Conservation (phyloP, 2,888 invertebrate species). For the Pinctada fucata region DNA sequence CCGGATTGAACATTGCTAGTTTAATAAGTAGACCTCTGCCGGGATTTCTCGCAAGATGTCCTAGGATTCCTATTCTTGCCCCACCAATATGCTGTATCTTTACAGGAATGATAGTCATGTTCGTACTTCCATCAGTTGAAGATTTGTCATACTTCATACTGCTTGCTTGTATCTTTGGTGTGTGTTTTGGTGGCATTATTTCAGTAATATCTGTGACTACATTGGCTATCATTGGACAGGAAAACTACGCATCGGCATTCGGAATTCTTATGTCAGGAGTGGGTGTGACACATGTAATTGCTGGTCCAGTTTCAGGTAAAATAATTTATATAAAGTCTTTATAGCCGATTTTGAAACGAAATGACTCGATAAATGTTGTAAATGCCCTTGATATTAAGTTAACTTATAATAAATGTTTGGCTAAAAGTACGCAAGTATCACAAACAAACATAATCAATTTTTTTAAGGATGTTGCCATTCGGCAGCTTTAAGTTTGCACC, state of each 20-base stretch:
- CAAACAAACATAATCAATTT: too few species aligned
- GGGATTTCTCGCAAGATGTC: conserved; percentile 23
- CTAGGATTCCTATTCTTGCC: conserved; percentile 23
- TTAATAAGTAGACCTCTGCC: conserved; percentile 26
- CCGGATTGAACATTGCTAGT: conserved; percentile 18
- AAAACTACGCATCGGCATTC: conserved; percentile 25
- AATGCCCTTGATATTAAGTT: too few species aligned
- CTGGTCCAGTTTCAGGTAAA: conserved; percentile 32
- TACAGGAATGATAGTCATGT: conserved; percentile 3
- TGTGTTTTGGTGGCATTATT: conserved; percentile 23
- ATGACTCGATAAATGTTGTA: too few species aligned
- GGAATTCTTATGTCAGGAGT: conserved; percentile 18
- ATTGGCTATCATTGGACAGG: conserved; percentile 26
- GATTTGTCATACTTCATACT: background rate
- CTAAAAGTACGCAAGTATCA: too few species aligned
- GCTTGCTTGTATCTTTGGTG: conserved; percentile 14
- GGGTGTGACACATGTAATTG: conserved; percentile 17
- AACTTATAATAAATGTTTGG: too few species aligned
- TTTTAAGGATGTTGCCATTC: too few species aligned
- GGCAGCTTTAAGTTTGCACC: too few species aligned
- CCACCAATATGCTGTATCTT: conserved; percentile 18
- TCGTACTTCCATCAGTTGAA: background rate
- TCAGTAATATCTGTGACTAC: conserved; percentile 26
- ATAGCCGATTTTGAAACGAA: too few species aligned
- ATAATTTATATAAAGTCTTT: background rate